Conservation (phyloP, 2,888 invertebrate species). For the Coronaproctus castanopsis region DNA sequence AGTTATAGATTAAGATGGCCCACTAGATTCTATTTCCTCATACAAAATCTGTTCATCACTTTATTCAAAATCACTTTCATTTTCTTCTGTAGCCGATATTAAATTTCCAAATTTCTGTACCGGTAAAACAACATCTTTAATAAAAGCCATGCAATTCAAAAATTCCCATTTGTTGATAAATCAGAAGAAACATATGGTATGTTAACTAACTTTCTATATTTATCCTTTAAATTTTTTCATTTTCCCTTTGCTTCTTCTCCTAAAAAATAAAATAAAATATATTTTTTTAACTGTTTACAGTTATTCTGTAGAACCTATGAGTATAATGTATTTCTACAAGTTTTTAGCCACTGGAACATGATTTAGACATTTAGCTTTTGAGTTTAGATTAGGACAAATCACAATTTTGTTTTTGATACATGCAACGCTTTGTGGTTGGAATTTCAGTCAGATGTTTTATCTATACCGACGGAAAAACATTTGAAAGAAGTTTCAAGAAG, state of each 20-base stretch:
- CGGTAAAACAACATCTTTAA: background rate
- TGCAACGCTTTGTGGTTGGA: too few species aligned
- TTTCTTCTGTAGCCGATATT: background rate
- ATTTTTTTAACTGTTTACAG: too few species aligned
- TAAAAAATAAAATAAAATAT: background rate
- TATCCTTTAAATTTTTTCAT: background rate
- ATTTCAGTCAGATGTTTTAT: too few species aligned
- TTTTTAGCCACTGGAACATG: too few species aligned
- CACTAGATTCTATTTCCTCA: background rate
- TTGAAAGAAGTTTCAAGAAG: too few species aligned
- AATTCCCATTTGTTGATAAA: background rate
- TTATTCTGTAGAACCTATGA: too few species aligned
- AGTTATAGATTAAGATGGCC: background rate
- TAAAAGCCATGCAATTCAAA: background rate
- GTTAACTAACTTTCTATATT: background rate
- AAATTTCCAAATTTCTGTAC: background rate
- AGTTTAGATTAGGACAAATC: too few species aligned
- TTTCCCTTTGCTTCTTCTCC: background rate
- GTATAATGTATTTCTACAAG: too few species aligned
- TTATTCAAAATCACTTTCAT: background rate
- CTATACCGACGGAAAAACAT: too few species aligned
- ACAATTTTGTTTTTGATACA: too few species aligned
- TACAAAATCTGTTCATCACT: background rate
- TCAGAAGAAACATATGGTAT: too few species aligned
- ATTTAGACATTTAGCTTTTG: too few species aligned